These are phyloP conservation scores for Fregetta grallaria DNA, from an alignment of 2,113 vertebrate species.

Conservation along the genomic window DNA sequence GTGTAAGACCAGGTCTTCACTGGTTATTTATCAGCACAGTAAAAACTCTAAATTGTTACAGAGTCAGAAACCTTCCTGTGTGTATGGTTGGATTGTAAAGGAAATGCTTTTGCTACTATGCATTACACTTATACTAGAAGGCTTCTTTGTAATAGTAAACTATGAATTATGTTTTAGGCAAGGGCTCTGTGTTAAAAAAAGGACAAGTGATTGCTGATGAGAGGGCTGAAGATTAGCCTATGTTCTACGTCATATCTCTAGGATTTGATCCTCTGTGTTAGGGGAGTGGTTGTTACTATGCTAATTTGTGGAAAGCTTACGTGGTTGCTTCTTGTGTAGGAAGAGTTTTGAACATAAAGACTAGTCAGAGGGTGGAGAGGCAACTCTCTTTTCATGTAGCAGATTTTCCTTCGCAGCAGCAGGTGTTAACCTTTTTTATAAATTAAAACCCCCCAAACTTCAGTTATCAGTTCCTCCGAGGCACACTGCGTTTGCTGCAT, in stretches of 20 bases:
- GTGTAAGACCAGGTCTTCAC: background rate
- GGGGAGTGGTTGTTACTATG: background rate
- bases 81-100: background rate
- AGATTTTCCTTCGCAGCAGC: background rate
- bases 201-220: background rate
- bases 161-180: background rate
- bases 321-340: background rate
- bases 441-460: background rate
- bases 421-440: background rate
- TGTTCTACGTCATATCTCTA: background rate
- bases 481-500: background rate
- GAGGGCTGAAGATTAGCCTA: background rate
- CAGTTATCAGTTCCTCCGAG: background rate
- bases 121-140: background rate
- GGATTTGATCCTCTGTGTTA: background rate
- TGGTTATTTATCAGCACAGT: background rate
- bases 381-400: background rate
- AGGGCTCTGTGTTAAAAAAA: background rate
- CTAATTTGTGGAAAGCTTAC: background rate
- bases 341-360: background rate
- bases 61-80: background rate
- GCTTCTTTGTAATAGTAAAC: background rate
- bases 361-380: background rate
- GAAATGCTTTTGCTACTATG: background rate
- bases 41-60: background rate